Base-by-base conservation (phyloP, 2,797 vertebrate species). In the Mionectes olivaceus region DNA sequence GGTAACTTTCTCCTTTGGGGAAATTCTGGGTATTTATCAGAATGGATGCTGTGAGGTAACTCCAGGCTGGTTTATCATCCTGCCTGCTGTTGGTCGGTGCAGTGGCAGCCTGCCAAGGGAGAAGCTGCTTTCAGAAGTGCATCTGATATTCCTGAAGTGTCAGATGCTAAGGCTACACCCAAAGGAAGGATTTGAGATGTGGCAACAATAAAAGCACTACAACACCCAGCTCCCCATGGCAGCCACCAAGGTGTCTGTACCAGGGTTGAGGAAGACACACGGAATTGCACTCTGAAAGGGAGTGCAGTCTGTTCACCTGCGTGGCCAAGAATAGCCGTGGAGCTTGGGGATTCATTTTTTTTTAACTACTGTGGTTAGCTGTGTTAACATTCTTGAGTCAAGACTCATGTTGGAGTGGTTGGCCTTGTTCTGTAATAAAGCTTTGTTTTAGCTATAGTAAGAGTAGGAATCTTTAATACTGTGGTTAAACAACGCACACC, bases 191-290 rank as follows among this genome's bases (percentile, higher is more conserved):
- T 19, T 0, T 21, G 55, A 70, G 64, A 30, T 7, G 0, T 4
- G 52, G 52, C 65, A 71, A 2, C 30, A 65, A 65, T 39, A 71
- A 71, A 65, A 65, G 46, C 67, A 46, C 52, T 53, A 47, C 81
- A 64, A 28, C 41, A 59, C 13, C 27, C 7, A 10, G 0, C n/a
- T 53, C 21, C 43, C 52, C 3, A 0, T 3, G 19, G 74, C 52
- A 63, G 2, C n/a, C 28, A 8, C 53, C 35, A 8, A 10, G 18
- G 46, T 18, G 13, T 30, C 9, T 39, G 39, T 9, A 6, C 33
- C 14, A 28, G 46, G 37, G 57, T 9, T 30, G 28, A 52, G 60
- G 25, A 53, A 68, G 73, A 23, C 5, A 10, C 1, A 39, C 33
- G n/a, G 19, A 4, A 14, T 4, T 9, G 19, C 27, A 13, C 69